phyloP scores from a whole-genome alignment of 2,888 invertebrate genomes.

The Keiferia lycopersicella region DNA sequence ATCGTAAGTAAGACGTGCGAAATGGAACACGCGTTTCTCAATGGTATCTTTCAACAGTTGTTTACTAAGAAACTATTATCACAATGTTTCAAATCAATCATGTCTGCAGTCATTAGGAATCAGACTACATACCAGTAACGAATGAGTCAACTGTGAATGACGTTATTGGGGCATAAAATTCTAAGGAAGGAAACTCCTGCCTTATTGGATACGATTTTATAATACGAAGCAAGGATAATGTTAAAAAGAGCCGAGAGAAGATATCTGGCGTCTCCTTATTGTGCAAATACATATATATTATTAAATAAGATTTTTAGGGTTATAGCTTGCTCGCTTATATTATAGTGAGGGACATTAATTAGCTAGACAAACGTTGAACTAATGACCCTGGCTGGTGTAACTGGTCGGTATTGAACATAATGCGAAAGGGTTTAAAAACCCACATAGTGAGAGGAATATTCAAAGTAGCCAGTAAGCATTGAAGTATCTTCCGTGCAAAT shows the following conservation, averaged over 20 bases:
- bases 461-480: neutral
- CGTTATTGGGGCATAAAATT: neutral
- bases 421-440: neutral
- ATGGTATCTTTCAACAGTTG: neutral
- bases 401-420: too few species aligned
- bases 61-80: neutral
- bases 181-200: neutral
- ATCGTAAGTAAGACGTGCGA: constrained; percentile 10
- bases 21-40: neutral
- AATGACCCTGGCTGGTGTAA: too few species aligned
- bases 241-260: neutral
- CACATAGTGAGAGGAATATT: neutral
- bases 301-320: neutral
- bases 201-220: constrained; percentile 6
- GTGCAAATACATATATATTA: neutral
- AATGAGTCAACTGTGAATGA: constrained; percentile 3
- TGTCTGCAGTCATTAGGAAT: neutral
- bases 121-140: constrained; percentile 5
- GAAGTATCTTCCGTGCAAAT: neutral
- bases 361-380: neutral
- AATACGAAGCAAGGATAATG: neutral
- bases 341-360: neutral
- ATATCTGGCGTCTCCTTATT: neutral
- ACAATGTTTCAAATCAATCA: neutral
- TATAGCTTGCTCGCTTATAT: neutral